Percentiles rank a stretch among this genome's conserved stretches.
Conservation (phyloP, 1,140 invertebrate species). For the Hirudo medicinalis region DNA sequence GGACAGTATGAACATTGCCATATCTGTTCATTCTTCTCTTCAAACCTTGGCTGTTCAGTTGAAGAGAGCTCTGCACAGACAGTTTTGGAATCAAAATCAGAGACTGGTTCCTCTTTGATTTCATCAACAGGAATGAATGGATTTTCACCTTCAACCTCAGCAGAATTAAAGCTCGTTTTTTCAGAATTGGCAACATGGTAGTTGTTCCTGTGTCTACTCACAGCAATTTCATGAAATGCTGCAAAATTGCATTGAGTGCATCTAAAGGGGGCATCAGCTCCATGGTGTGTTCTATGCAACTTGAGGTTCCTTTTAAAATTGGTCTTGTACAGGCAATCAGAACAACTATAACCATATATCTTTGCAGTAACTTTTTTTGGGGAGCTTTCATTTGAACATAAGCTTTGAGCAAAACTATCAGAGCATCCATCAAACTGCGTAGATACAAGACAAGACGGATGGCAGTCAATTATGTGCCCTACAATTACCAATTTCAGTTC, state of each 20-base stretch:
- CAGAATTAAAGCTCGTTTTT: not conserved
- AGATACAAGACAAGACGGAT: no score
- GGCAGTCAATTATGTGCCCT: no score
- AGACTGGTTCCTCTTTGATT: no score
- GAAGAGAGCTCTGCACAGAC: not conserved
- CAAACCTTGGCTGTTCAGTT: not conserved
- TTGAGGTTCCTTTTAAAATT: not conserved
- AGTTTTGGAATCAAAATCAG: not conserved
- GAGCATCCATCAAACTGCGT: not conserved
- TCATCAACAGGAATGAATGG: no score
- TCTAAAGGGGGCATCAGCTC: conserved; percentile 6
- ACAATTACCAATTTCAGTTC: no score
- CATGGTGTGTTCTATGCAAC: not conserved
- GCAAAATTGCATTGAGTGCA: conserved; percentile 1
- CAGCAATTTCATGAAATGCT: not conserved
- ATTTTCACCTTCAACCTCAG: not conserved
- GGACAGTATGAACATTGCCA: conserved; percentile 6
- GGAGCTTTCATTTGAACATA: not conserved
- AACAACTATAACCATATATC: not conserved
- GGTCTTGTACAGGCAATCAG: conserved; percentile 3
- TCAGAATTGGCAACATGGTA: not conserved
- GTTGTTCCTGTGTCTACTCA: not conserved
- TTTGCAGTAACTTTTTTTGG: not conserved
- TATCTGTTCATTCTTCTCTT: no score
- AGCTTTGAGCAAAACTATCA: not conserved